Percentiles rank a stretch among this genome's conserved stretches.
phyloP scores from a whole-genome alignment of 2,113 vertebrate genomes.

The Poicephalus gulielmi region DNA sequence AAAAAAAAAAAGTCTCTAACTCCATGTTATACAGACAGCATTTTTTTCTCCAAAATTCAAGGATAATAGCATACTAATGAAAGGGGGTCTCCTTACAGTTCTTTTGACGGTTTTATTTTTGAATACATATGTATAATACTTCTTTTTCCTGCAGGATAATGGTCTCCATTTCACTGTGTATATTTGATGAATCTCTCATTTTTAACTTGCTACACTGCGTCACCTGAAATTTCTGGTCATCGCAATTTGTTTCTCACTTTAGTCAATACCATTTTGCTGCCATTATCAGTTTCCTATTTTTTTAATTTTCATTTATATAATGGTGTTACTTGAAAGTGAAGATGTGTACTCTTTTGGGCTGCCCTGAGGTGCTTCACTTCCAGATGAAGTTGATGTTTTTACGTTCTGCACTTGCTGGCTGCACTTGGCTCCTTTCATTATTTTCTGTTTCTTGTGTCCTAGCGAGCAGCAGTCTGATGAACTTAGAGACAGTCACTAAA shows the following conservation, averaged over 20 bases:
- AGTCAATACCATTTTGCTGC: background rate
- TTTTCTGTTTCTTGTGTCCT: background rate
- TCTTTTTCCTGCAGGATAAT: background rate
- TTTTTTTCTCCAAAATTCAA: background rate
- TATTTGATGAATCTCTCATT: background rate
- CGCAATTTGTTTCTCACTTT: background rate
- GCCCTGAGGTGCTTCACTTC: background rate
- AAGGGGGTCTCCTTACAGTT: background rate
- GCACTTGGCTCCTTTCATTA: background rate
- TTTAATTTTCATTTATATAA: background rate
- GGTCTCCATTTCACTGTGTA: background rate
- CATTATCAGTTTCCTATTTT: background rate
- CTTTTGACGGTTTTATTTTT: background rate
- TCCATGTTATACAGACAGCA: background rate
- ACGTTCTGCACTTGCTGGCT: background rate
- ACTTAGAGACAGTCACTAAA: background rate
- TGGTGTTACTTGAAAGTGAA: background rate
- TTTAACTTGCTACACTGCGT: background rate
- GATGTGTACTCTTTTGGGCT: background rate
- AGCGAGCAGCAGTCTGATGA: background rate
- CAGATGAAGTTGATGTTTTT: background rate
- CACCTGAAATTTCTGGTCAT: background rate
- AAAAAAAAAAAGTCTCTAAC: fast-evolving
- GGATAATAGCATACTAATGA: background rate
- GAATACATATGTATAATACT: background rate